These are phyloP conservation scores for Butorides virescens DNA, from an alignment of 2,113 vertebrate species.

Conservation along the genomic window DNA sequence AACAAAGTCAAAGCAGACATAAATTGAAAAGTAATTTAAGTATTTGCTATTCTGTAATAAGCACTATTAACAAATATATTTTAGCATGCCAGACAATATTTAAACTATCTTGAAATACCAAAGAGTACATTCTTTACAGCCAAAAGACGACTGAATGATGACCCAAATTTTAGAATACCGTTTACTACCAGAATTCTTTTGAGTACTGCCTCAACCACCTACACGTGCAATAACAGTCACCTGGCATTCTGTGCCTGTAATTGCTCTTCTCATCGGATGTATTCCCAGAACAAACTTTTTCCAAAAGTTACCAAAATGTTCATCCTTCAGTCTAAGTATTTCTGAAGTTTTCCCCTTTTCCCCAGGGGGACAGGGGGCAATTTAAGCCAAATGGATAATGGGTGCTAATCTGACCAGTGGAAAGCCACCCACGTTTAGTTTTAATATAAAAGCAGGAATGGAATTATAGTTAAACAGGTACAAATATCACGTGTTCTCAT, in stretches of 20 bases:
- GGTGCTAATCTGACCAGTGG: background rate
- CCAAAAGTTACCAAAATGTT: background rate
- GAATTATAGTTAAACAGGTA: background rate
- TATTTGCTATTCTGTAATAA: background rate
- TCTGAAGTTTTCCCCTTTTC: background rate
- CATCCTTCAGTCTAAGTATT: background rate
- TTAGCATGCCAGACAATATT: background rate
- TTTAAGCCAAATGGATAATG: background rate
- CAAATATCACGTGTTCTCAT: conserved; percentile 35
- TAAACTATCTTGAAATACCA: background rate
- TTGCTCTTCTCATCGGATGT: background rate
- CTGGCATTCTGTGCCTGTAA: background rate
- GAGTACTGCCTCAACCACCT: background rate
- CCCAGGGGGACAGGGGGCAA: accelerated
- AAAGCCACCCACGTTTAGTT: background rate
- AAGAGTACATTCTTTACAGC: background rate
- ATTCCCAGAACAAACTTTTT: background rate
- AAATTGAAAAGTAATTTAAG: background rate
- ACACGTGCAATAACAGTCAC: background rate
- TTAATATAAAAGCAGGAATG: background rate
- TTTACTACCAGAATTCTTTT: background rate
- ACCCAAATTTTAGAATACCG: background rate
- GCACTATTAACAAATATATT: background rate
- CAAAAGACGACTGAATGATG: background rate
- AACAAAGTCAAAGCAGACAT: background rate